Evolutionary conservation across 2,113 vertebrate species (phyloP).

Genomic region (Isichthys henryi): DNA sequence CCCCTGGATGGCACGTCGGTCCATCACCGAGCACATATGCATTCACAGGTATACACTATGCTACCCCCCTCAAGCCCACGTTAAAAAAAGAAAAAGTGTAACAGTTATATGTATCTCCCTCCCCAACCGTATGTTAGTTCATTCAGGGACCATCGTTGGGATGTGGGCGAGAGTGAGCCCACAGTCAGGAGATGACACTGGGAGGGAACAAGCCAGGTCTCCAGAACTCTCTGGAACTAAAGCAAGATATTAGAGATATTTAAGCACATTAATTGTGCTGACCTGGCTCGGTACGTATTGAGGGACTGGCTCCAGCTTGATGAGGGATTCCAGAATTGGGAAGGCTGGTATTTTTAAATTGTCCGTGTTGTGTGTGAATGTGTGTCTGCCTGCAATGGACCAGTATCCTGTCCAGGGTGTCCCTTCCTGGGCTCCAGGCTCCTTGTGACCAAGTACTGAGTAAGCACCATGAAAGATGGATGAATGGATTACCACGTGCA

Average conservation of each 20-base stretch:
- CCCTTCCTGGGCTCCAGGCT: neutral
- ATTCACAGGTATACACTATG: neutral
- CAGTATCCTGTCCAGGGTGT: neutral
- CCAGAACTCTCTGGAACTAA: no score
- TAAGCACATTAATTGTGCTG: neutral
- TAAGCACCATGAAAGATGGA: neutral
- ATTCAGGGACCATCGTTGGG: neutral
- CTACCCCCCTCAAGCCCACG: neutral
- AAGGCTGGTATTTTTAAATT: neutral
- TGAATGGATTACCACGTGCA: neutral
- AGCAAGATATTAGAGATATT: no score
- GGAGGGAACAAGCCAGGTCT: neutral
- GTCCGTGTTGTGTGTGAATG: neutral
- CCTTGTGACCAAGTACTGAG: neutral
- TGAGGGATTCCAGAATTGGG: neutral
- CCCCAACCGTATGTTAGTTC: neutral
- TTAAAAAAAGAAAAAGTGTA: neutral
- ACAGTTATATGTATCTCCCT: neutral
- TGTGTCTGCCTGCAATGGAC: neutral
- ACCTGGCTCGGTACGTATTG: neutral
- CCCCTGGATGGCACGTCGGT: neutral
- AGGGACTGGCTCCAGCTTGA: neutral
- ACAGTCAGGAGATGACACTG: neutral
- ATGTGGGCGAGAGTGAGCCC: neutral
- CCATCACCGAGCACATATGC: neutral